phyloP scores from a whole-genome alignment of 2,113 vertebrate species.

The Phalacrocorax brasilianus region DNA sequence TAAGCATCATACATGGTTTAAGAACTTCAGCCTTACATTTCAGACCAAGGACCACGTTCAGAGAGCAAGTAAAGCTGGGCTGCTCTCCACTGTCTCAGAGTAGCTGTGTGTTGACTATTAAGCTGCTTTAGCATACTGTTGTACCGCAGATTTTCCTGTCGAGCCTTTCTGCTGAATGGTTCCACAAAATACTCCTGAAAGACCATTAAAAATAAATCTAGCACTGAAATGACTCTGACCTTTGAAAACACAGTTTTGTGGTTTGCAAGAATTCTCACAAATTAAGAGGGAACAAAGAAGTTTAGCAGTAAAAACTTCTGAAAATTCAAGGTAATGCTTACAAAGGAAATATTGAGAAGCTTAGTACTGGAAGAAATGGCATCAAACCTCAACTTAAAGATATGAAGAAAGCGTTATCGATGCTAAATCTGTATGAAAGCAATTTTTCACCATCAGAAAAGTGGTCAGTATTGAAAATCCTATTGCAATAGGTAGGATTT shows the following conservation, averaged over 20 bases:
- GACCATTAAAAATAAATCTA: neutral
- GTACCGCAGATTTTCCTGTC: slow-evolving; percentile 93
- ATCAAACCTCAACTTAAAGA: neutral
- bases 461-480: neutral
- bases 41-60: slow-evolving; percentile 93
- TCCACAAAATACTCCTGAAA: slow-evolving; percentile 92
- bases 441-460: neutral
- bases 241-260: neutral
- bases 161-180: slow-evolving; percentile 88
- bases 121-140: slow-evolving; percentile 95
- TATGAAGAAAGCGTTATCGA: neutral
- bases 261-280: neutral
- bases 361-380: neutral
- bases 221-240: neutral
- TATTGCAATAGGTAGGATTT: neutral
- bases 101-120: slow-evolving; percentile 81
- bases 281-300: neutral
- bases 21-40: slow-evolving; percentile 75
- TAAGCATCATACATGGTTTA: neutral
- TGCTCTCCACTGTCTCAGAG: slow-evolving; percentile 88
- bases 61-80: slow-evolving; percentile 85
- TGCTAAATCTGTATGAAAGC: neutral
- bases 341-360: neutral
- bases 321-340: neutral
- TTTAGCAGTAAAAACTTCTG: neutral